Base-by-base conservation (phyloP, 2,888 invertebrate genomes). In the Thymelicus sylvestris region DNA sequence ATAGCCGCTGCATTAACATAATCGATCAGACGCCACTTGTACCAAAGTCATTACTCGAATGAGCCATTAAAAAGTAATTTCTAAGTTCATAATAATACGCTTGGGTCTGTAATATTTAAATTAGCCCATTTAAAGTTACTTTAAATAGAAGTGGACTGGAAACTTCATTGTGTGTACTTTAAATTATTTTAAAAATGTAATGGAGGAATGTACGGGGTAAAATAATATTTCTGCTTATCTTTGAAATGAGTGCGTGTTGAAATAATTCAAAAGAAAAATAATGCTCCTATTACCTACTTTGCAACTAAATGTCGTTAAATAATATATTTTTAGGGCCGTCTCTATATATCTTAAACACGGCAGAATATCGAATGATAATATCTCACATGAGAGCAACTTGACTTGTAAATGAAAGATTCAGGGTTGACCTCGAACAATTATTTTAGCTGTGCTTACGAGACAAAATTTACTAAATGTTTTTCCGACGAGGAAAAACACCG, bases 361-460 rank as follows among this genome's bases (percentile, higher is more conserved):
- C 62, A 44, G 52, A 67, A 62, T 62, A 61, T 67, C 62, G 67
- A 60, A 41, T 41, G 59, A 50, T 61, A 61, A 67, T 71, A 74
- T 71, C 62, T 66, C 72, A 71, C 67, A 59, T 68, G 71, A 65
- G 61, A 74, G 66, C 64, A 72, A 73, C 63, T 62, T 68, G 66
- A 67, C 59, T 71, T 71, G 71, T 73, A 69, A 71, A 68, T 71
- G 66, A 47, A 73, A 60, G 68, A 66, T 68, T 71, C 71, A 52
- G 66, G 71, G 68, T 72, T 73, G 68, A 72, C 72, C 72, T 73
- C 64, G 52, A 44, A 64, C 69, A 67, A 73, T 73, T 73, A 73
- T 64, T 55, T 63, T 61, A 68, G 68, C 38, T 8, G 47, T 64
- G 55, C 66, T 70, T 64, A 52, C 68, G 52, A 71, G 55, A 52